Percentiles rank a stretch among this genome's conserved stretches.
These are phyloP conservation scores for Scalopus aquaticus DNA, from an alignment of 2,113 vertebrate species.

Conservation along the genomic window DNA sequence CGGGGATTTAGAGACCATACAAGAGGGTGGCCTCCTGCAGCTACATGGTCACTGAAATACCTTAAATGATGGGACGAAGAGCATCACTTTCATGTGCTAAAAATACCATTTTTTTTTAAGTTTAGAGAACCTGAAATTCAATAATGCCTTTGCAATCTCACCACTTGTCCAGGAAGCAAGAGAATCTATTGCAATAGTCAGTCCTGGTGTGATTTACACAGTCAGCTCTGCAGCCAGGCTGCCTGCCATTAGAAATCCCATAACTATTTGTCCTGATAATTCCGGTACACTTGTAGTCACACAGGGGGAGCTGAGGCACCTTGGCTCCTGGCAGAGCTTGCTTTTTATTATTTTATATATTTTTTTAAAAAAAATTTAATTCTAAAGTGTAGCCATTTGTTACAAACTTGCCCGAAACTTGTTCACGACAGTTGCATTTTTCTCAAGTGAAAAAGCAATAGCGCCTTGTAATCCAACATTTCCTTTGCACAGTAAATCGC, in stretches of 20 bases:
- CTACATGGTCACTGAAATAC: not conserved
- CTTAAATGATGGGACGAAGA: not conserved
- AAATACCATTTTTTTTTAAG: not conserved
- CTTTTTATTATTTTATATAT: not conserved
- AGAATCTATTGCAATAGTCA: not conserved
- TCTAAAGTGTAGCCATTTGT: conserved; percentile 55
- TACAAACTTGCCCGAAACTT: conserved; percentile 50
- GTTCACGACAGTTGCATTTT: conserved; percentile 6
- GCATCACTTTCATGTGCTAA: not conserved
- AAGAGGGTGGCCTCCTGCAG: not conserved
- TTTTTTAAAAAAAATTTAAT: not conserved
- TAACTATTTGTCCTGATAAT: not conserved
- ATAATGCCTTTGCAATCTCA: not conserved
- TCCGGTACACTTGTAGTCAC: not conserved
- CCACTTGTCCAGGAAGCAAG: not conserved
- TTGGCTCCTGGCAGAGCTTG: not conserved
- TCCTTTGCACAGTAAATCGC: conserved; percentile 49
- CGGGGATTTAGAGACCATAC: rapidly evolving
- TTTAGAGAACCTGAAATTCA: not conserved
- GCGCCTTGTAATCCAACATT: conserved; percentile 40
- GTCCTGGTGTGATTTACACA: not conserved
- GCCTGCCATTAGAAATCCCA: not conserved
- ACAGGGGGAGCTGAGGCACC: not conserved
- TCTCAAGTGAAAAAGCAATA: conserved; percentile 40
- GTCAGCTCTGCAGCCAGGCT: not conserved